Evolutionary conservation across 2,113 vertebrate genomes (phyloP), one percentile per base, ranked within the genome.

Genomic region (Carettochelys insculpta): DNA sequence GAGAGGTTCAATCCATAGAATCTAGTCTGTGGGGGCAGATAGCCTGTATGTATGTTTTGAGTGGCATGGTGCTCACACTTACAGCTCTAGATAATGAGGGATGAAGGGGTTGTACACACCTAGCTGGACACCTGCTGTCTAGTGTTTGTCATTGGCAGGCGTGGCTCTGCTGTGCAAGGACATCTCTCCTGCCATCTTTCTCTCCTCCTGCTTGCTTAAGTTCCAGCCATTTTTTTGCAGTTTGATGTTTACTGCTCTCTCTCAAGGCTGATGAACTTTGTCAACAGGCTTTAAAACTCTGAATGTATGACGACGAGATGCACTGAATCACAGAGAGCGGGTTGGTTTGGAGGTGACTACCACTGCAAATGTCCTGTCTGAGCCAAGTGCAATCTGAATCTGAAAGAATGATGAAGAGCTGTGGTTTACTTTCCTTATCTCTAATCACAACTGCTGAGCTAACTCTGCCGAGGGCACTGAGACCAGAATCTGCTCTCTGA

Each of bases 361-460:
- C 13, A 53, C 17, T 78, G 47, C 1, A 0, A 6, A 11, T 29
- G 31, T 9, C 25, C 85, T 89, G 65, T 10, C 45, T 20, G 56
- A 38, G 38, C 34, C 0, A 1, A 87, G 90, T 16, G 34, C 43
- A 71, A 43, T 78, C 80, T 71, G 76, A 83, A 76, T 61, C 79
- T 76, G 85, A 14, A 3, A 3, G 16, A 38, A 41, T 20, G 45
- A 47, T 0, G 0, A 68, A 22, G 14, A 9, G 1, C 81, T 0
- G 2, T 84, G 83, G 89, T 94, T 94, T 87, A 51, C 38, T 51
- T 87, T 51, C 25, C 45, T 90, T 91, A 87, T 91, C 91, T 90
- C 85, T 45, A 11, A 77, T 82, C 52, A 88, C 84, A 79, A 68
- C 52, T 79, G 65, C 82, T 83, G 6, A 61, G 73, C 51, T 53